Percentiles rank a stretch among this genome's conserved stretches.
Conservation (phyloP, 2,888 invertebrate genomes). For the Acanthosepion lycidas region DNA sequence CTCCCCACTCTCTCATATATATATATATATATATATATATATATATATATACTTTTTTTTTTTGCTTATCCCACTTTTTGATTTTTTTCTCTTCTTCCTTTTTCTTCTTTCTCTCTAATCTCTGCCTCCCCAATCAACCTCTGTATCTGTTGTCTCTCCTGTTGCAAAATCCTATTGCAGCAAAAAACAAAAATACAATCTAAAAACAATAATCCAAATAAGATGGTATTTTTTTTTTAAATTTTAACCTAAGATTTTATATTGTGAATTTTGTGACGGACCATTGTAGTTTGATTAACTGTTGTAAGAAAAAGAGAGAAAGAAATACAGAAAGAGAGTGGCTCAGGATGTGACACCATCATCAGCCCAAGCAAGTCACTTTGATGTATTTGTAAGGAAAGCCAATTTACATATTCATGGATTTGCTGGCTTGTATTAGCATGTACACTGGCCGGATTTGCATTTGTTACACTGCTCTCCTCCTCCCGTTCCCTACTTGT, state of each 20-base stretch:
- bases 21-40: not conserved
- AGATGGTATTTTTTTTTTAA: not conserved
- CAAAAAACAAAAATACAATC: not conserved
- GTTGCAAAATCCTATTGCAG: not conserved
- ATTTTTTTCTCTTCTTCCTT: too few species aligned
- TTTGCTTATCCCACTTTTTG: not conserved
- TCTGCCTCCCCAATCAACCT: not conserved
- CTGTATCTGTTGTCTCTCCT: conserved; percentile 17
- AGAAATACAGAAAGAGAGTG: not conserved
- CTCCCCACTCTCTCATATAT: not conserved
- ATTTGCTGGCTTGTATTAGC: conserved; percentile 44
- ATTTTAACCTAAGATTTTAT: not conserved
- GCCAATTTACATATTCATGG: conserved; percentile 45
- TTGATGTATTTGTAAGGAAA: conserved; percentile 43
- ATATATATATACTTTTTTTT: not conserved
- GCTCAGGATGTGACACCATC: not conserved
- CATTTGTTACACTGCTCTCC: conserved; percentile 36
- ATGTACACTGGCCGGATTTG: conserved; percentile 37
- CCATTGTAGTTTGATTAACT: not conserved
- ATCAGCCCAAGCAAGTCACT: conserved; percentile 41
- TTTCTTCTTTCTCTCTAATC: not conserved
- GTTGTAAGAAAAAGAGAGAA: not conserved
- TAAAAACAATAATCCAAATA: not conserved
- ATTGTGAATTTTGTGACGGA: not conserved
- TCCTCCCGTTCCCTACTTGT: not conserved